Conservation (phyloP, 2,797 vertebrate species). For the Ciconia nigra region DNA sequence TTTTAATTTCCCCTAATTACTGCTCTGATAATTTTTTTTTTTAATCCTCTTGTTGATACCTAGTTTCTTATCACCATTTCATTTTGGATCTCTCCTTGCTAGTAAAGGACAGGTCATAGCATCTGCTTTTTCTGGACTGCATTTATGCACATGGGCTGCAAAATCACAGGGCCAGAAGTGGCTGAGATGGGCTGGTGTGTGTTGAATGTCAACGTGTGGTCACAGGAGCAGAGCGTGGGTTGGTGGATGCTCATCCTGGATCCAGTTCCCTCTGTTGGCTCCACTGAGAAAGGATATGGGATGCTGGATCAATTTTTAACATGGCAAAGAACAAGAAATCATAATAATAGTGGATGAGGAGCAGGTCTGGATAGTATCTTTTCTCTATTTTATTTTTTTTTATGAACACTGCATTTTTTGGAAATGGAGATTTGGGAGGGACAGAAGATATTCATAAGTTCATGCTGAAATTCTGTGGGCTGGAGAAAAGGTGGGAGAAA, state of each 20-base stretch:
- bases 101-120: too few relatives aligned
- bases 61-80: neutral
- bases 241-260: neutral
- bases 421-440: neutral
- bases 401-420: neutral
- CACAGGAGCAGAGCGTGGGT: rapidly evolving
- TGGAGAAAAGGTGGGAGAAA: neutral
- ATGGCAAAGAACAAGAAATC: neutral
- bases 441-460: neutral
- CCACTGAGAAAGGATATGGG: neutral
- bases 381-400: neutral
- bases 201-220: neutral
- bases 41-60: neutral
- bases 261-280: neutral
- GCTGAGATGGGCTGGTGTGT: neutral
- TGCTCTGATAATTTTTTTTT: neutral
- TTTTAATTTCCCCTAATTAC: neutral
- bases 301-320: neutral
- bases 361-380: neutral
- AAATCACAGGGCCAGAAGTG: neutral
- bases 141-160: neutral
- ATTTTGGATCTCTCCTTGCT: neutral
- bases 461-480: neutral
- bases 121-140: neutral
- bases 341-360: neutral